Base-by-base conservation (phyloP, 2,797 vertebrate genomes). In the Sebastes nivosus region DNA sequence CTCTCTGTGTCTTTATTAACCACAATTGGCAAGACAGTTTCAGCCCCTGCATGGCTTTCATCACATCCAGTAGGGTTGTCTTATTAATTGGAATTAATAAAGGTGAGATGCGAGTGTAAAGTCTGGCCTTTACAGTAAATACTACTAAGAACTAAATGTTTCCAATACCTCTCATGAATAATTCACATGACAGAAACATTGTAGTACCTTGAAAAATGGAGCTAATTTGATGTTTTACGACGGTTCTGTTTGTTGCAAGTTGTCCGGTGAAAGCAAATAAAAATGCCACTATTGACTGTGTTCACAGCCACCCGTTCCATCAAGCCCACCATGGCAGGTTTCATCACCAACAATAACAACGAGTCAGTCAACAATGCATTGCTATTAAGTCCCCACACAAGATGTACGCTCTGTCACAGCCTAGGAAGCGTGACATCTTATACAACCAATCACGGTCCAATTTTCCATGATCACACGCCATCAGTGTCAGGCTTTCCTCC, bases 371-470 rank as follows among this genome's bases (percentile, higher is more conserved):
- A 74, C 79, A 84, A 78, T 82, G 75, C 27, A 83, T 83, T 72
- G 66, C 25, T 6, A 74, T 73, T 69, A 69, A 69, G 46, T 46
- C 55, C 57, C 42, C 65, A 63, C 57, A 71, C 67, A 82, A 84
- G 55, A 85, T 27, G 22, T 30, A 61, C 25, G 3, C 22, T 57
- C 46, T 77, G 81, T 80, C 73, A 64, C 59, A 50, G 34, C 66
- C 38, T 3, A 20, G 22, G 55, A 77, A 24, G 30, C 20, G 32
- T 72, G 77, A 83, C 42, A 63, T 79, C 77, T 90, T 69, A 52
- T n/a, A 38, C 71, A 83, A 61, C 68, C 74, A 86, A 85, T 91
- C 87, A 80, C 18, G 6, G 68, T 68, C 83, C 77, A 87, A 71
- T 88, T 86, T 46, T 92, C 38, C 52, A 76, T 8, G 2, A 75